Evolutionary conservation across 2,113 vertebrate genomes (phyloP).

Genomic region (Oplegnathus fasciatus): DNA sequence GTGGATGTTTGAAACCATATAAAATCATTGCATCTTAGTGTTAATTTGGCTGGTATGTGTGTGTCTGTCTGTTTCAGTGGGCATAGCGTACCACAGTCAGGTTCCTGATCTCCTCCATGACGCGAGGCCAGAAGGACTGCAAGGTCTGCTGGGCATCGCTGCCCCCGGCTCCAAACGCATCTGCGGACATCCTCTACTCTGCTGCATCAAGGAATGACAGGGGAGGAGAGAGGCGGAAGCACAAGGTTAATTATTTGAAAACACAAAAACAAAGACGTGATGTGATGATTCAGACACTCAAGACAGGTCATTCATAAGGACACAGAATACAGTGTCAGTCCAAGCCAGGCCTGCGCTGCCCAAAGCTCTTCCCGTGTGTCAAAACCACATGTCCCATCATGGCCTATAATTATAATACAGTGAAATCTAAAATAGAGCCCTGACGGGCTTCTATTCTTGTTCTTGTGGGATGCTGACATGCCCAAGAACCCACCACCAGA

Average conservation of each 20-base stretch:
- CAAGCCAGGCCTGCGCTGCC: slow-evolving; percentile 21
- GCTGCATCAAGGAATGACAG: slow-evolving; percentile 67
- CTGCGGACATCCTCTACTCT: slow-evolving; percentile 90
- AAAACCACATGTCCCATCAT: slow-evolving; percentile 49
- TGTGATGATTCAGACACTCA: not conserved
- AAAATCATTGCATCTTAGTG: not conserved
- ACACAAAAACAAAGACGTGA: slow-evolving; percentile 7
- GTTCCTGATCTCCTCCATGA: slow-evolving; percentile 98
- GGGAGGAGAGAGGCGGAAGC: not conserved
- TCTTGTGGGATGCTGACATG: slow-evolving; percentile 56
- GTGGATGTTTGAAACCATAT: slow-evolving; percentile 7
- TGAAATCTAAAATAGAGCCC: slow-evolving; percentile 64
- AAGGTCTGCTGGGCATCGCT: slow-evolving; percentile 97
- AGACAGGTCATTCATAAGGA: not conserved
- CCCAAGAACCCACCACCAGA: slow-evolving; percentile 35
- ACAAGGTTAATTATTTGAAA: slow-evolving; percentile 7
- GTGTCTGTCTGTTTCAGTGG: not conserved
- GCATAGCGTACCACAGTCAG: slow-evolving; percentile 91
- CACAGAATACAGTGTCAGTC: slow-evolving; percentile 7
- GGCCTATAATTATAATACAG: slow-evolving; percentile 64
- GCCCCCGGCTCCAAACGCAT: slow-evolving; percentile 89
- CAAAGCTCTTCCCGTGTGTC: slow-evolving; percentile 44
- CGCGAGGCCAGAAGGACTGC: slow-evolving; percentile 98
- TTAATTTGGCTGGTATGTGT: not conserved
- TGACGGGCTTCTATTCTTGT: slow-evolving; percentile 56